Conservation (phyloP, 1,140 invertebrate genomes). For the Ylistrum balloti region DNA sequence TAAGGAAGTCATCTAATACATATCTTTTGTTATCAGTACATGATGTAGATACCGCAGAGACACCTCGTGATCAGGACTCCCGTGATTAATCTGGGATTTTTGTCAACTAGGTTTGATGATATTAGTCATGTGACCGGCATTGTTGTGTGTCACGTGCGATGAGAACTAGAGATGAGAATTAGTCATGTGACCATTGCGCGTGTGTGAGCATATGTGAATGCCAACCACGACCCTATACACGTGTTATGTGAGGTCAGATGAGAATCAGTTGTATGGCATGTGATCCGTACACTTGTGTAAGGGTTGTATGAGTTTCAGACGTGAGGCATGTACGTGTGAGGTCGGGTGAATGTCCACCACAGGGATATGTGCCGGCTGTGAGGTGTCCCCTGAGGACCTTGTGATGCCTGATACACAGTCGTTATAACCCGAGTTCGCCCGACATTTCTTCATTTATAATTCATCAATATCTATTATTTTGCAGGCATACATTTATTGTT, state of each 20-base stretch:
- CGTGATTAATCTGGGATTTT: too few species aligned
- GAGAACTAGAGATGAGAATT: too few species aligned
- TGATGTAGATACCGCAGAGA: too few species aligned
- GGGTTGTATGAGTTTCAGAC: neutral
- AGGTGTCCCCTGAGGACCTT: neutral
- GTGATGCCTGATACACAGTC: neutral
- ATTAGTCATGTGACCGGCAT: too few species aligned
- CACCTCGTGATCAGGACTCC: neutral
- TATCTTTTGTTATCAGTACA: too few species aligned
- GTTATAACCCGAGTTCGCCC: neutral
- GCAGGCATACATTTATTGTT: constrained; percentile 3
- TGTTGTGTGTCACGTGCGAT: too few species aligned
- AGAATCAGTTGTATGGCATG: neutral
- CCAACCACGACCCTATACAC: too few species aligned
- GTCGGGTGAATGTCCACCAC: neutral
- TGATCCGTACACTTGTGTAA: neutral
- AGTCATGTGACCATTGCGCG: neutral
- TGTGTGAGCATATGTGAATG: neutral
- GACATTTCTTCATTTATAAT: constrained; percentile 1
- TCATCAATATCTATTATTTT: constrained; percentile 14
- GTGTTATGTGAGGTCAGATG: neutral
- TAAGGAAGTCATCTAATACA: too few species aligned
- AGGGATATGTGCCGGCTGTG: neutral
- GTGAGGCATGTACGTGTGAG: neutral
- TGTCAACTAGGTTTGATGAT: too few species aligned